A percentile compares a stretch with the other conserved stretches of the same genome.
These are phyloP conservation scores for Catagonus wagneri DNA, from an alignment of 2,113 vertebrate genomes.

Conservation along the genomic window DNA sequence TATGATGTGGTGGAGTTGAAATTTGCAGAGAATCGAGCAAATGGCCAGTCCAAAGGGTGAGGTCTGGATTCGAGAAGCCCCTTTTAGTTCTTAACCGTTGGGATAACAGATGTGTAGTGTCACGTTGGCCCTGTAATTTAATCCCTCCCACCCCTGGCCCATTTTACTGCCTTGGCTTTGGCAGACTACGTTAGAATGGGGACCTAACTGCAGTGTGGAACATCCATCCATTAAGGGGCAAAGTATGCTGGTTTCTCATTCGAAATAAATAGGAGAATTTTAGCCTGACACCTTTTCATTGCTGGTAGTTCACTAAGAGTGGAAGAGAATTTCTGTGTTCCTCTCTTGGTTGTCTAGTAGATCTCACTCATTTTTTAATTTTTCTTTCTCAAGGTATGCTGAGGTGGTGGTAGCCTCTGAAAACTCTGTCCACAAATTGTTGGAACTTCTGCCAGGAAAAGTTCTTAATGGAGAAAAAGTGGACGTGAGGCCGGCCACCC, in stretches of 20 bases:
- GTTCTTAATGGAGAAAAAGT: slow-evolving; percentile 93
- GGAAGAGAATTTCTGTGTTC: background rate
- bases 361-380: slow-evolving; percentile 3
- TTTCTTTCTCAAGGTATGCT: slow-evolving; percentile 89
- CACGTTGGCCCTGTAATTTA: slow-evolving; percentile 49
- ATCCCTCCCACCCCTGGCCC: background rate
- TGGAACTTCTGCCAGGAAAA: slow-evolving; percentile 93
- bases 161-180: slow-evolving; percentile 28
- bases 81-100: background rate
- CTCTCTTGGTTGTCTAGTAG: background rate
- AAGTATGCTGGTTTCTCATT: slow-evolving; percentile 26
- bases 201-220: background rate
- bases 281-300: background rate
- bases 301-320: background rate
- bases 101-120: background rate
- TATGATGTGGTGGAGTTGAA: slow-evolving; percentile 94
- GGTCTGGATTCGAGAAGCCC: slow-evolving; percentile 40
- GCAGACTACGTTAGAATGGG: background rate
- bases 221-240: background rate
- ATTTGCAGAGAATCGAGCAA: slow-evolving; percentile 95
- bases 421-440: slow-evolving; percentile 91
- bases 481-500: slow-evolving; percentile 93
- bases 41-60: slow-evolving; percentile 98
- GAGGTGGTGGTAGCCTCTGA: slow-evolving; percentile 94
- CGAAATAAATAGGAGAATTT: background rate